Conservation (phyloP, 1,140 invertebrate species). For the Lamellibrachia luymesi region DNA sequence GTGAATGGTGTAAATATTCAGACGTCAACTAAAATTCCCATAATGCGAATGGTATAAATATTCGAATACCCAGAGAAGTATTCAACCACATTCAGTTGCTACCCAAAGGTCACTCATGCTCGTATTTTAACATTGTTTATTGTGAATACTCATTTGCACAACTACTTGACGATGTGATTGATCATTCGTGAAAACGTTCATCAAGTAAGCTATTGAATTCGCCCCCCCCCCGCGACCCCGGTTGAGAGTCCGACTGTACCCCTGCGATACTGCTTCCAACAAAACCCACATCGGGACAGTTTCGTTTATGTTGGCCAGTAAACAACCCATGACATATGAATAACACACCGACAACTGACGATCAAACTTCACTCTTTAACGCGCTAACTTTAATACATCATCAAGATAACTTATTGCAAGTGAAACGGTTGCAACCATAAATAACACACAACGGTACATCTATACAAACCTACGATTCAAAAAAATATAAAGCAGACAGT, state of each 20-base stretch:
- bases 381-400: neutral
- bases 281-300: neutral
- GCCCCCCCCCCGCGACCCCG: too few species aligned
- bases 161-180: neutral
- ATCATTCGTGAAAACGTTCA: neutral
- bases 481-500: constrained; percentile 4
- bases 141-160: neutral
- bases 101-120: neutral
- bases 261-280: neutral
- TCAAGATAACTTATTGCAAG: neutral
- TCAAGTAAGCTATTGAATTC: neutral
- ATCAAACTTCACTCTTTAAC: neutral
- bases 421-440: neutral
- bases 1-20: too few species aligned
- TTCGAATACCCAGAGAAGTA: neutral
- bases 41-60: too few species aligned
- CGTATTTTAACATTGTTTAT: neutral
- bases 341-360: neutral
- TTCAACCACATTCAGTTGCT: neutral
- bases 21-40: too few species aligned
- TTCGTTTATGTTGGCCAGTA: neutral
- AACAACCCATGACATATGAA: neutral
- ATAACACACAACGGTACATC: neutral
- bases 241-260: neutral
- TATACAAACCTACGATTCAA: neutral